Evolutionary conservation across 1,140 invertebrate genomes (phyloP), one percentile per base, ranked within the genome.

Genomic region (Drosophila azteca): DNA sequence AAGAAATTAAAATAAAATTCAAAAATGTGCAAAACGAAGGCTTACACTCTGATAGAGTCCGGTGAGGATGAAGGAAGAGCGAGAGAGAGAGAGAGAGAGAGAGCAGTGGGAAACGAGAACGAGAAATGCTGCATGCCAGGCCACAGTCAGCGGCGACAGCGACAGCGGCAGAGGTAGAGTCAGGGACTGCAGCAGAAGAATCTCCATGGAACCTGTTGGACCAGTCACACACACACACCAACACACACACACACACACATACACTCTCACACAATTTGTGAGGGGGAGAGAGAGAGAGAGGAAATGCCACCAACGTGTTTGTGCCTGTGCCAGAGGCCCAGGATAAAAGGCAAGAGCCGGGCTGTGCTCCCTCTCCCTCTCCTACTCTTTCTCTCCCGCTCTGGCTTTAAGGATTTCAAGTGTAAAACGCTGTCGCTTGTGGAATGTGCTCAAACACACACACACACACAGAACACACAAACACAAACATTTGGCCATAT

Each of bases 1-100:
- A 88, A 83, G 83, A 88, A 88, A 88, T 88, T 88, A 88, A 88
- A 88, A 88, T 88, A 88, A 88, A 88, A 88, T 88, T 88, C 83
- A 88, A 88, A 87, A 88, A 88, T 88, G 83, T 88, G 83, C 83
- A 88, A 88, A 88, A 87, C 82, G 72, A 76, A 77, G 35, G 35
- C 35, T 39, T 39, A 39, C 35, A 39, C 35, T 39, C 35, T 39
- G 35, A 39, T 39, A 39, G 11, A 13, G 35, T 13, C 35, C 4
- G 3, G 1, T 1, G 35, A 39, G 35, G 31, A 8, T 9, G 8
- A 9, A 6, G 31, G 31, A 9, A 35, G 31, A 3, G 29, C 9
- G 8, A 1, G 8, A 31, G 35, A 39, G 35, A 39, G 35, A 13
- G 35, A 35, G 31, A 35, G 35, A 11, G 9, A 11, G 35, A 39